Percentiles rank a stretch among this genome's conserved stretches.
Evolutionary conservation across 2,113 vertebrate genomes (phyloP).

Genomic region (Promerops cafer): DNA sequence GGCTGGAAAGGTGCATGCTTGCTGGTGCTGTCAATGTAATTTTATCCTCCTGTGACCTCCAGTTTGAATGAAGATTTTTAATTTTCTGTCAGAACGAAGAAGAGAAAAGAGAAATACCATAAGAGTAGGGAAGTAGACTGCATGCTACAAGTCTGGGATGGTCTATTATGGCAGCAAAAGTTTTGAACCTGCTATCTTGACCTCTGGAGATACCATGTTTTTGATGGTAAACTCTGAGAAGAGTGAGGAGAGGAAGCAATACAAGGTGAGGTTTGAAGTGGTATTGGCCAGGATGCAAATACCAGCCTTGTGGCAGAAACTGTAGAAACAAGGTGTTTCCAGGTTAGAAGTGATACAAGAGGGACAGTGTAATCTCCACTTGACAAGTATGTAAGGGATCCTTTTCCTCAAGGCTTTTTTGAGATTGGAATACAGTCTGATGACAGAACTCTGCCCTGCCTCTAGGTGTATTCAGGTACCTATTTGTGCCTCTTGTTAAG

Average conservation of each 20-base stretch:
- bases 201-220: not conserved
- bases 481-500: not conserved
- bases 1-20: not conserved
- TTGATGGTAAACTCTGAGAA: not conserved
- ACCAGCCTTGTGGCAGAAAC: not conserved
- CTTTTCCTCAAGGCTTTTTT: not conserved
- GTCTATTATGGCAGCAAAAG: not conserved
- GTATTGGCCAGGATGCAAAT: not conserved
- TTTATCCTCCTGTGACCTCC: not conserved
- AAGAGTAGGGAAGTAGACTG: not conserved
- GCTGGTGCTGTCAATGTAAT: not conserved
- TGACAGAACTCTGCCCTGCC: not conserved
- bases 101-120: not conserved
- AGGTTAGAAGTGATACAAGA: not conserved
- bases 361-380: not conserved
- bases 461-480: not conserved
- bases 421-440: not conserved
- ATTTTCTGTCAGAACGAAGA: not conserved
- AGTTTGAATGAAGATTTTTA: not conserved
- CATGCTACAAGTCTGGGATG: not conserved
- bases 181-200: accelerated
- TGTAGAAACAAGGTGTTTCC: not conserved
- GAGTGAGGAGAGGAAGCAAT: not conserved
- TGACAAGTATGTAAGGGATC: not conserved
- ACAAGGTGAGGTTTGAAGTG: not conserved